phyloP scores from a whole-genome alignment of 2,888 invertebrate genomes.

The Ophion obscuratus region DNA sequence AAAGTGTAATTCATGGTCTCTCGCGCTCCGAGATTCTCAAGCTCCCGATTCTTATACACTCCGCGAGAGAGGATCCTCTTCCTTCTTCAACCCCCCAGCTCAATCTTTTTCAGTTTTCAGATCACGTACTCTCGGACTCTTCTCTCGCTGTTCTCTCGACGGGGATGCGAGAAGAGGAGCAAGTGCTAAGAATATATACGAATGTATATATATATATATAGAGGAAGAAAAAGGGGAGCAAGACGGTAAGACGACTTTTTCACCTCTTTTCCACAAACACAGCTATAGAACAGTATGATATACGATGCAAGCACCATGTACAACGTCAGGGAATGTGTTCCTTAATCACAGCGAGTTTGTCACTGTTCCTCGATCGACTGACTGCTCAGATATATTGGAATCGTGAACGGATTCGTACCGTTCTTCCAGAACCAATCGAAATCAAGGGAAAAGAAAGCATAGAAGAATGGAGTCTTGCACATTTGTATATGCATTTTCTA shows the following conservation, averaged over 20 bases:
- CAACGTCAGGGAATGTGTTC: slow-evolving; percentile 46
- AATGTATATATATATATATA: not conserved
- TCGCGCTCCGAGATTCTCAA: slow-evolving; percentile 61
- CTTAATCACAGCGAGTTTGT: slow-evolving; percentile 65
- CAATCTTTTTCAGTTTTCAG: slow-evolving; percentile 53
- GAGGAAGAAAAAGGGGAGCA: not conserved
- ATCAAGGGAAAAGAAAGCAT: slow-evolving; percentile 7
- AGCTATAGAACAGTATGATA: slow-evolving; percentile 33
- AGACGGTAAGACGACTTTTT: slow-evolving; percentile 16
- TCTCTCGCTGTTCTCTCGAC: slow-evolving; percentile 53
- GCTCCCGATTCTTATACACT: slow-evolving; percentile 44
- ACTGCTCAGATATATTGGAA: slow-evolving; percentile 55
- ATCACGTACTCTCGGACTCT: slow-evolving; percentile 64
- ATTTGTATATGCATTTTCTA: not conserved
- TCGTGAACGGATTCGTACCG: slow-evolving; percentile 47
- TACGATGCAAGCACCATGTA: slow-evolving; percentile 32
- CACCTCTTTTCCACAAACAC: slow-evolving; percentile 40
- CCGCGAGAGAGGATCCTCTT: slow-evolving; percentile 37
- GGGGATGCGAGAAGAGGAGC: slow-evolving; percentile 49
- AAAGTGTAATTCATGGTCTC: slow-evolving; percentile 68
- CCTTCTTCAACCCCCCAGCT: slow-evolving; percentile 16
- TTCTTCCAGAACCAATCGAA: slow-evolving; percentile 14
- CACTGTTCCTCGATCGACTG: slow-evolving; percentile 48
- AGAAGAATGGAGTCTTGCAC: not conserved
- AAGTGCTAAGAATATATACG: slow-evolving; percentile 20